Conservation (phyloP, 2,797 vertebrate species). For the Rallus crepitans region DNA sequence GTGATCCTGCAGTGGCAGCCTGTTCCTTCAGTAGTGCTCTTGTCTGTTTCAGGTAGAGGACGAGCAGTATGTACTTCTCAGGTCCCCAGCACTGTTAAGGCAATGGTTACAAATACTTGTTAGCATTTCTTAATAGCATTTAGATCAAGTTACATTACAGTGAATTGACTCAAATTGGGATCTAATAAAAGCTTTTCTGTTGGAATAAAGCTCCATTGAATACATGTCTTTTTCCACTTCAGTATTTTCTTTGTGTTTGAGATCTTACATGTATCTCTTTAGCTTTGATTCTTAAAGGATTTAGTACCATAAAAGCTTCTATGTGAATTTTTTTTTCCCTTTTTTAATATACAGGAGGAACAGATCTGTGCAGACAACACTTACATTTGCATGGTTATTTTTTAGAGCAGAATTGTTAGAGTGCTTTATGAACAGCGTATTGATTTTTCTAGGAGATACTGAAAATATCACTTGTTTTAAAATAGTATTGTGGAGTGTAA, state of each 20-base stretch:
- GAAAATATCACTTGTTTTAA: neutral
- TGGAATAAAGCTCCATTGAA: neutral
- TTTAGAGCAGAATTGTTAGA: neutral
- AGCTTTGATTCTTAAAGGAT: neutral
- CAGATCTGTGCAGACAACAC: neutral
- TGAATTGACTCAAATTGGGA: neutral
- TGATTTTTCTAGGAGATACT: neutral
- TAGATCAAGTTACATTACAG: neutral
- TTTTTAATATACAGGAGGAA: neutral
- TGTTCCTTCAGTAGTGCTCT: neutral
- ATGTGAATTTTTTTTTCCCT: neutral
- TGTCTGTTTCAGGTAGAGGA: neutral
- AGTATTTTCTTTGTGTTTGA: neutral
- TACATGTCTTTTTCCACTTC: neutral
- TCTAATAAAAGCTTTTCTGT: neutral
- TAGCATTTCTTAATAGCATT: neutral
- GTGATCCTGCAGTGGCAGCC: neutral
- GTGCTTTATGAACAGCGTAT: neutral
- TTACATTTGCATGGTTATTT: neutral
- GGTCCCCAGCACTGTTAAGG: neutral
- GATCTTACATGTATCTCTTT: neutral
- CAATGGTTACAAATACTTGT: neutral
- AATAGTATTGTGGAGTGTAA: neutral
- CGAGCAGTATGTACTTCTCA: neutral
- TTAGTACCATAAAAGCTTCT: neutral